phyloP scores from a whole-genome alignment of 1,140 invertebrate genomes.

The Polypedilum pembai region DNA sequence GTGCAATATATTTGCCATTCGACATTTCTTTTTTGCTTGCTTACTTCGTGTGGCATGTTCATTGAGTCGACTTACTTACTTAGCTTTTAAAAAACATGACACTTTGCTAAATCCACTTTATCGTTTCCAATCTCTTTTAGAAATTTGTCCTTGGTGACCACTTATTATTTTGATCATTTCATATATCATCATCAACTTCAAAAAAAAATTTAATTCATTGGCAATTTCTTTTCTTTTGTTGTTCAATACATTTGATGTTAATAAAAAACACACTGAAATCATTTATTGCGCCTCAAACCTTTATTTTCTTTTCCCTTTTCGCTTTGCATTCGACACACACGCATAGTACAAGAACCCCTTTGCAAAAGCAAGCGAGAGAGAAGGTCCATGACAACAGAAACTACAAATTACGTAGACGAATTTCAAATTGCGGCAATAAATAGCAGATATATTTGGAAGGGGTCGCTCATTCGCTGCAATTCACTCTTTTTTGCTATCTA shows the following conservation, averaged over 20 bases:
- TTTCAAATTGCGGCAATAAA: conserved; percentile 18
- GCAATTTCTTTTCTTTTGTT: background rate
- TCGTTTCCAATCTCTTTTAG: too few species aligned
- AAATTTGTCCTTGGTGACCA: background rate
- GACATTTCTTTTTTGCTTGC: background rate
- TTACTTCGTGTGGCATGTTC: background rate
- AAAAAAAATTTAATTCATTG: background rate
- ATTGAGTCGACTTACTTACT: background rate
- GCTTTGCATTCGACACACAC: background rate
- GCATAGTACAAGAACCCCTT: background rate
- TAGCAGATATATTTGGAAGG: background rate
- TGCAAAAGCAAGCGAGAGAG: background rate
- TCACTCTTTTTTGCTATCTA: background rate
- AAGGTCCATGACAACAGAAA: background rate
- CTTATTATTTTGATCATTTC: background rate
- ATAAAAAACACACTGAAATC: background rate
- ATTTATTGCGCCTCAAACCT: background rate
- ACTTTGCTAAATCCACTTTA: too few species aligned
- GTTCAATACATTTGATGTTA: conserved; percentile 9
- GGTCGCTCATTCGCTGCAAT: background rate
- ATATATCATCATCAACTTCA: background rate
- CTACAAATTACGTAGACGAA: conserved; percentile 3
- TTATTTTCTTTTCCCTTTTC: background rate
- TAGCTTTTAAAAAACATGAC: too few species aligned
- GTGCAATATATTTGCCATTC: background rate